Conservation (phyloP, 2,888 invertebrate species). For the Aphodius sticticus region DNA sequence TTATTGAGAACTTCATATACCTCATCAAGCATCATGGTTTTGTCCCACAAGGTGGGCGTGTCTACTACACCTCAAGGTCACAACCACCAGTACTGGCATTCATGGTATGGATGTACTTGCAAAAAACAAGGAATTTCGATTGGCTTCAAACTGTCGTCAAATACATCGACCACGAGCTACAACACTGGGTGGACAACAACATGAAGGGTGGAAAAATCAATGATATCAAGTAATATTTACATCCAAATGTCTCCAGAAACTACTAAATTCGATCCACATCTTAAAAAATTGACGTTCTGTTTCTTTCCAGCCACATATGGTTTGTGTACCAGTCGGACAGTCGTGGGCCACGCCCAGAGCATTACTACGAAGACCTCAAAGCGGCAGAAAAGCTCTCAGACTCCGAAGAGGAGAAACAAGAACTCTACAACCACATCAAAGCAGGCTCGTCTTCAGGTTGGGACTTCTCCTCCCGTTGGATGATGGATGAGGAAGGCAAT, state of each 20-base stretch:
- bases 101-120: constrained; percentile 76
- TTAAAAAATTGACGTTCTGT: neutral
- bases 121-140: constrained; percentile 67
- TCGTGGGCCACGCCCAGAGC: constrained; percentile 75
- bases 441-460: constrained; percentile 87
- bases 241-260: neutral
- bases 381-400: constrained; percentile 60
- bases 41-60: constrained; percentile 83
- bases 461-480: constrained; percentile 88
- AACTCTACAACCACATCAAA: constrained; percentile 75
- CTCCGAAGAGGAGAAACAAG: constrained; percentile 56
- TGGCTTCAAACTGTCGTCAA: constrained; percentile 69
- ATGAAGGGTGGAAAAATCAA: constrained; percentile 62
- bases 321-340: constrained; percentile 69
- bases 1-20: constrained; percentile 78
- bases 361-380: constrained; percentile 71
- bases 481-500: constrained; percentile 67
- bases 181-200: constrained; percentile 71
- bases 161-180: constrained; percentile 69
- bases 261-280: neutral
- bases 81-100: constrained; percentile 76
- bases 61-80: constrained; percentile 77
- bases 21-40: constrained; percentile 73
- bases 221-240: constrained; percentile 59
- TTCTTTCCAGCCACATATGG: constrained; percentile 48